These are phyloP conservation scores for Scomber scombrus DNA, from an alignment of 2,113 vertebrate species.

Conservation along the genomic window DNA sequence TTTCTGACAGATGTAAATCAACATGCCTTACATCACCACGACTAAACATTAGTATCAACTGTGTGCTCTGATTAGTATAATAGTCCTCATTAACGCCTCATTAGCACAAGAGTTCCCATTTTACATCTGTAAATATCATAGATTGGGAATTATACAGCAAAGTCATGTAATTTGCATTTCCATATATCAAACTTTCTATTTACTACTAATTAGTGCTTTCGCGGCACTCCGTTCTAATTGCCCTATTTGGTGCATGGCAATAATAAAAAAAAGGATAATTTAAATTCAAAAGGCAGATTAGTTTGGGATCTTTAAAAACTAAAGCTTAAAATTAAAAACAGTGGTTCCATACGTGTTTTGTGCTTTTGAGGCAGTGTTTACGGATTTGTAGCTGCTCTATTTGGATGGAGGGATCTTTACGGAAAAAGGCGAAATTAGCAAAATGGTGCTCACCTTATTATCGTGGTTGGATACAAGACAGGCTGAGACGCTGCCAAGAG, in stretches of 20 bases:
- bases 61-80: constrained; percentile 46
- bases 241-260: constrained; percentile 27
- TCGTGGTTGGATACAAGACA: constrained; percentile 53
- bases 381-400: constrained; percentile 55
- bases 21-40: background rate
- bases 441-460: constrained; percentile 53
- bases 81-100: constrained; percentile 50
- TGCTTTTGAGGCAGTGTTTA: constrained; percentile 42
- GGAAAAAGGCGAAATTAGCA: constrained; percentile 59
- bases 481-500: constrained; percentile 49
- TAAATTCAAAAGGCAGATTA: constrained; percentile 23
- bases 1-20: constrained; percentile 3
- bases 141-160: constrained; percentile 47
- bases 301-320: constrained; percentile 29
- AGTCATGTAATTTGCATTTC: constrained; percentile 22
- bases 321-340: background rate
- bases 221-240: constrained; percentile 51
- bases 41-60: constrained; percentile 23
- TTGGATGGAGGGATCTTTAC: constrained; percentile 50
- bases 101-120: constrained; percentile 43
- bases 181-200: constrained; percentile 43
- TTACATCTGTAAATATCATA: constrained; percentile 53
- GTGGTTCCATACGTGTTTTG: background rate
- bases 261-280: background rate
- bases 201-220: constrained; percentile 48